Evolutionary conservation across 2,797 vertebrate genomes (phyloP).

Genomic region (Enteromius mattozi): DNA sequence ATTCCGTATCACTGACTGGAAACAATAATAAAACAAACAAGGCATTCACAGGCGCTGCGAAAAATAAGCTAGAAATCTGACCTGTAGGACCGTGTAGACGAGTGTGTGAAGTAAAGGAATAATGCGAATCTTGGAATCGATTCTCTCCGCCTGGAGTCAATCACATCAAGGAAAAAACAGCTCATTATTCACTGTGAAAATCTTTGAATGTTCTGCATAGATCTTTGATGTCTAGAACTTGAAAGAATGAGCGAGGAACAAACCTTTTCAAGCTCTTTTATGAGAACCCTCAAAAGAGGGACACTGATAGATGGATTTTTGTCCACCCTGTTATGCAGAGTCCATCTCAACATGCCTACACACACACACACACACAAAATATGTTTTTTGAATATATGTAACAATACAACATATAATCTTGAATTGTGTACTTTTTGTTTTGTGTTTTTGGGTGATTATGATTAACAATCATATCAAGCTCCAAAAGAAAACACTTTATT

Average conservation of each 20-base stretch:
- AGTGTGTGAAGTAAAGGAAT: slow-evolving; percentile 87
- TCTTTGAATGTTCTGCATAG: neutral
- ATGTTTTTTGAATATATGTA: neutral
- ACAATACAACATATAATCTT: neutral
- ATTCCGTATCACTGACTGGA: neutral
- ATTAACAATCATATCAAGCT: neutral
- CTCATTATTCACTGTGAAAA: neutral
- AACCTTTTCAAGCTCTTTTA: slow-evolving; percentile 86
- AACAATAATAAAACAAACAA: slow-evolving; percentile 9
- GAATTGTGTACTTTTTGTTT: neutral
- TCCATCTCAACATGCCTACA: slow-evolving; percentile 86
- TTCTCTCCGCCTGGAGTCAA: slow-evolving; percentile 73
- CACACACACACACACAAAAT: neutral
- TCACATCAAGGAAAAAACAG: slow-evolving; percentile 6
- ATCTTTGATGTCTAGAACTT: neutral
- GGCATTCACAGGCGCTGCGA: neutral
- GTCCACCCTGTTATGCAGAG: slow-evolving; percentile 84
- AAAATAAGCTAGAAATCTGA: slow-evolving; percentile 52
- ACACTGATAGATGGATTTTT: slow-evolving; percentile 75
- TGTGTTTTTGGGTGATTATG: neutral
- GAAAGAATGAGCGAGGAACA: neutral
- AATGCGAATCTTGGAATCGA: slow-evolving; percentile 71
- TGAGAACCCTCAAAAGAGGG: slow-evolving; percentile 76
- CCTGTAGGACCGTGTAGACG: slow-evolving; percentile 84
- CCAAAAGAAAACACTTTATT: no score